These are phyloP conservation scores for Rhizomys pruinosus DNA, from an alignment of 2,113 vertebrate genomes.

Conservation along the genomic window DNA sequence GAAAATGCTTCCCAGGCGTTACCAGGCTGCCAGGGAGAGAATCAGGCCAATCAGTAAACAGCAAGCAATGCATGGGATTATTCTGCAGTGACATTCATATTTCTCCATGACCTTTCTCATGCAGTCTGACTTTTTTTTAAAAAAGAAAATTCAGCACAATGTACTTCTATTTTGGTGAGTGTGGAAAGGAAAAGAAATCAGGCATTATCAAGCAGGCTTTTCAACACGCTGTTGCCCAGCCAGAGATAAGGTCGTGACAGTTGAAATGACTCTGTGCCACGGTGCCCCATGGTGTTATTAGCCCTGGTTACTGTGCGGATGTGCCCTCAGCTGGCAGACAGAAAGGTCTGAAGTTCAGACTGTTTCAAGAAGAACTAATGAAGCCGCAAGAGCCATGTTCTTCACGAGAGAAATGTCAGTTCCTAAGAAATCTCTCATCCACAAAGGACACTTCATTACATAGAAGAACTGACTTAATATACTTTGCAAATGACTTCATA, in stretches of 20 bases:
- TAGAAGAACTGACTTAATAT: constrained; percentile 85
- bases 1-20: background rate
- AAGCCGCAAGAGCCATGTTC: constrained; percentile 78
- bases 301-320: constrained; percentile 68
- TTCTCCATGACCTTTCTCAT: background rate
- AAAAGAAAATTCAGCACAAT: background rate
- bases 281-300: background rate
- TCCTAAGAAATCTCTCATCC: constrained; percentile 78
- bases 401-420: constrained; percentile 81
- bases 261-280: constrained; percentile 73
- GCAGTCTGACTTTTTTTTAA: constrained; percentile 14
- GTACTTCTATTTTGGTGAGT: constrained; percentile 43
- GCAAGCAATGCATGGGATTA: background rate
- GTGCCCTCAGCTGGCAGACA: constrained; percentile 76
- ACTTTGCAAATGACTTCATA: constrained; percentile 85
- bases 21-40: background rate
- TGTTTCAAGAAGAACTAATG: constrained; percentile 82
- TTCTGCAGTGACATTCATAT: background rate
- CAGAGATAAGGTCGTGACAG: constrained; percentile 63
- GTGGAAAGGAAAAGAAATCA: constrained; percentile 36
- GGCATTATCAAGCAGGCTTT: constrained; percentile 72
- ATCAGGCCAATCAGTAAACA: background rate
- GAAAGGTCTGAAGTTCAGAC: constrained; percentile 83
- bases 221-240: constrained; percentile 71
- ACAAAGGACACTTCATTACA: constrained; percentile 83